These are phyloP conservation scores for Calephelis nemesis DNA, from an alignment of 1,140 invertebrate genomes.

Conservation along the genomic window DNA sequence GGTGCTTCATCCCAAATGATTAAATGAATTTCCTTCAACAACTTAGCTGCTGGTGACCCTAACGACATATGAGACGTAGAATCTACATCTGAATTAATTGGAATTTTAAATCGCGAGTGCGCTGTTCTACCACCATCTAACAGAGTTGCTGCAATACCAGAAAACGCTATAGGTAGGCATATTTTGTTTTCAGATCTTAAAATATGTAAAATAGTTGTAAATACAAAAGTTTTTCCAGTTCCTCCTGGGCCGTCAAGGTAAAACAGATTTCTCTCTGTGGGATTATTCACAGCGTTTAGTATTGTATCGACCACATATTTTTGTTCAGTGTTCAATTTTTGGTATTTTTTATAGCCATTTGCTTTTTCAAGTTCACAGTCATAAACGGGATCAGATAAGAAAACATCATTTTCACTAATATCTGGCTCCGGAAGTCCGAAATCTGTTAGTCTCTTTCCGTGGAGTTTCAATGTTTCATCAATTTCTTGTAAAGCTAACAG, in stretches of 20 bases:
- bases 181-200: neutral
- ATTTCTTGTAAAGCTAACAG: slow-evolving; percentile 13
- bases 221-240: slow-evolving; percentile 2
- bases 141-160: neutral
- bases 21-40: neutral
- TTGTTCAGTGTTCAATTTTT: slow-evolving; percentile 17
- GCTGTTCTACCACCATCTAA: slow-evolving; percentile 6
- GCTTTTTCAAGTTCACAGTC: slow-evolving; percentile 13
- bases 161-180: neutral
- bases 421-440: slow-evolving; percentile 7
- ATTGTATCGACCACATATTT: slow-evolving; percentile 18
- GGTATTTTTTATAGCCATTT: slow-evolving; percentile 14
- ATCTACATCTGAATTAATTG: neutral
- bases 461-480: slow-evolving; percentile 15
- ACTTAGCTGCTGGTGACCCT: slow-evolving; percentile 2
- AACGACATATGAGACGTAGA: neutral
- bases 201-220: slow-evolving; percentile 9
- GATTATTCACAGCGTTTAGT: slow-evolving; percentile 11
- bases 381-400: neutral
- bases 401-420: slow-evolving; percentile 8
- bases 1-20: neutral
- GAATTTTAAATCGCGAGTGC: neutral
- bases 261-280: neutral
- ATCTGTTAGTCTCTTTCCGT: slow-evolving; percentile 19
- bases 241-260: slow-evolving; percentile 3